phyloP scores from a whole-genome alignment of 2,113 vertebrate genomes.

The Maylandia zebra region DNA sequence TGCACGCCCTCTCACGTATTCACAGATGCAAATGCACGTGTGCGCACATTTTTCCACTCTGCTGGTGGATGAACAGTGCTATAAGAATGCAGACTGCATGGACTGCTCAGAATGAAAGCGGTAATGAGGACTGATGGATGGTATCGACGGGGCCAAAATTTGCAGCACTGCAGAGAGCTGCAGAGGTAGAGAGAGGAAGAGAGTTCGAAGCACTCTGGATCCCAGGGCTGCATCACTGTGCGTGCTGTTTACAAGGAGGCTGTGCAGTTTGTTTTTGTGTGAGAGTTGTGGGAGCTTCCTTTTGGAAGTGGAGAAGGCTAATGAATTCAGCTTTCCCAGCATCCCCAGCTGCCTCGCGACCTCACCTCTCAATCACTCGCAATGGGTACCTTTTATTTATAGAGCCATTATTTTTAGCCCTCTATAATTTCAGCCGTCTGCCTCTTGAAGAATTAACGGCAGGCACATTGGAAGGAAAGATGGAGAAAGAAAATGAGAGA shows the following conservation, averaged over 20 bases:
- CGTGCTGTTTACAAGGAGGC: not conserved
- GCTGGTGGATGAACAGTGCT: constrained; percentile 24
- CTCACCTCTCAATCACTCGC: constrained; percentile 62
- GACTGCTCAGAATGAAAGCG: not conserved
- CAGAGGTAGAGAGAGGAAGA: not conserved
- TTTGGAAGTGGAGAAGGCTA: constrained; percentile 7
- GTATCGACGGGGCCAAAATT: constrained; percentile 4
- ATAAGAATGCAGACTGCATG: constrained; percentile 1
- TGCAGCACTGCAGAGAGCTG: constrained; percentile 2
- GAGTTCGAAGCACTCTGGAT: not conserved
- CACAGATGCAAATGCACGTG: not conserved
- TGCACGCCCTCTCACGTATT: not conserved
- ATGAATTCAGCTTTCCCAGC: constrained; percentile 51
- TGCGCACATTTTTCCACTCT: not conserved
- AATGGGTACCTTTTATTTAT: constrained; percentile 61
- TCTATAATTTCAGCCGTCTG: constrained; percentile 49
- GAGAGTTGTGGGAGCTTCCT: not conserved
- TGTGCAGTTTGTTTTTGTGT: not conserved
- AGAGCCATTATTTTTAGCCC: constrained; percentile 65
- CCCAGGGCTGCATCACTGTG: not conserved
- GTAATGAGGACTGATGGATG: constrained; percentile 42
- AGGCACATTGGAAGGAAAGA: not conserved
- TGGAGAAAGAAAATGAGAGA: not conserved
- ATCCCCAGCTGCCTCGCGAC: constrained; percentile 39
- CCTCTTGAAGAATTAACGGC: constrained; percentile 48